Percentiles rank a stretch among this genome's conserved stretches.
phyloP scores from a whole-genome alignment of 35 echinoderm and acorn worm species.

The Eucidaris tribuloides region DNA sequence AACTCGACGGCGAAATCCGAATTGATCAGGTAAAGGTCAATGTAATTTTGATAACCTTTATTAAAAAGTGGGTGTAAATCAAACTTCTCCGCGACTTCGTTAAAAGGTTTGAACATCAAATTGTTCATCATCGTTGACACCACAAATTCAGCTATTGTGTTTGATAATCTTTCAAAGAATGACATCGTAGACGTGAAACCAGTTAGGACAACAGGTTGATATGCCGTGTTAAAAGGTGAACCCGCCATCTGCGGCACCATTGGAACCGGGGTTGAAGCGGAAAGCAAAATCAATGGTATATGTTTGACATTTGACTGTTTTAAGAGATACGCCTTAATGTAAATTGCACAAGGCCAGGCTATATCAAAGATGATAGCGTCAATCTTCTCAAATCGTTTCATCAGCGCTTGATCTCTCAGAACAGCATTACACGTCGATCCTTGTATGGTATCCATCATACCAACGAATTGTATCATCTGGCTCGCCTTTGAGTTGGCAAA shows the following conservation, averaged over 20 bases:
- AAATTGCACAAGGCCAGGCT: neutral
- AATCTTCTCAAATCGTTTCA: neutral
- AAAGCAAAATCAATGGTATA: neutral
- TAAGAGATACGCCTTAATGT: neutral
- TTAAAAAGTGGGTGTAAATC: neutral
- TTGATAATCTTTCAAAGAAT: neutral
- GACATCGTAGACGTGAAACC: neutral
- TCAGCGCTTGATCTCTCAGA: neutral
- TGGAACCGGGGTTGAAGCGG: neutral
- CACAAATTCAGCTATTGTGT: neutral
- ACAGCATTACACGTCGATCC: neutral
- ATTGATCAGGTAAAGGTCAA: conserved; percentile 7
- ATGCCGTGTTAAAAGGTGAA: neutral
- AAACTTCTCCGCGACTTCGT: neutral
- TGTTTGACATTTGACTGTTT: neutral
- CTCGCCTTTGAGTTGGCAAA: neutral
- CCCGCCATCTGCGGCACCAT: neutral
- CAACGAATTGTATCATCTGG: neutral
- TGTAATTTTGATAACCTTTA: neutral
- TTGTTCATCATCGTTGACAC: neutral
- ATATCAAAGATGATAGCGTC: neutral
- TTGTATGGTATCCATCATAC: neutral
- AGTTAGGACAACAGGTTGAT: neutral
- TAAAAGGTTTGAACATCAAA: neutral
- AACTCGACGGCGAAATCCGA: conserved; percentile 48